Conservation (phyloP, 2,113 vertebrate genomes). For the Spermophilus dauricus region DNA sequence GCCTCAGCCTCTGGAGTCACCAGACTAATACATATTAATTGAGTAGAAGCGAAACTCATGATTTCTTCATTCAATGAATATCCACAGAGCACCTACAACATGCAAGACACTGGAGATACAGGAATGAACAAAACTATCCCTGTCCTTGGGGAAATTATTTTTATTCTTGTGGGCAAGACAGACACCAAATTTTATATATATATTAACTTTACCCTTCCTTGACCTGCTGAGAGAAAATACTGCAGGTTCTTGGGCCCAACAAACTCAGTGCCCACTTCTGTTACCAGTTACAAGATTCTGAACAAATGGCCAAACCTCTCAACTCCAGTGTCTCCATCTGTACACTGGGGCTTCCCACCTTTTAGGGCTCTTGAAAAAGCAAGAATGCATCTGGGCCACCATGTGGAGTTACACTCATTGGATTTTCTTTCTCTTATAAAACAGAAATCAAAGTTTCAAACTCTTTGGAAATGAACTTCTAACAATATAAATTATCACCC, state of each 20-base stretch:
- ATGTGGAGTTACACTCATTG: neutral
- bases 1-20: no score
- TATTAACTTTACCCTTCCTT: neutral
- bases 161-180: neutral
- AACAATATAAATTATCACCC: neutral
- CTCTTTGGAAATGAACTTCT: neutral
- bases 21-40: neutral
- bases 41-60: neutral
- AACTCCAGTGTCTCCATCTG: neutral
- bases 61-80: neutral
- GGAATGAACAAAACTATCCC: neutral
- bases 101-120: neutral
- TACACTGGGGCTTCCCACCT: neutral
- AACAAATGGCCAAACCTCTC: neutral
- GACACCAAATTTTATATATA: neutral
- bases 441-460: conserved; percentile 23
- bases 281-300: neutral
- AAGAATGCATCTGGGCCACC: neutral
- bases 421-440: neutral
- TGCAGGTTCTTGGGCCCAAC: neutral
- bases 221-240: conserved; percentile 4
- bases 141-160: neutral
- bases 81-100: neutral
- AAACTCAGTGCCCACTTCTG: neutral
- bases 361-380: neutral